Percentiles rank a stretch among this genome's conserved stretches.
Conservation (phyloP, 2,113 vertebrate species). For the Crotalus helleri region DNA sequence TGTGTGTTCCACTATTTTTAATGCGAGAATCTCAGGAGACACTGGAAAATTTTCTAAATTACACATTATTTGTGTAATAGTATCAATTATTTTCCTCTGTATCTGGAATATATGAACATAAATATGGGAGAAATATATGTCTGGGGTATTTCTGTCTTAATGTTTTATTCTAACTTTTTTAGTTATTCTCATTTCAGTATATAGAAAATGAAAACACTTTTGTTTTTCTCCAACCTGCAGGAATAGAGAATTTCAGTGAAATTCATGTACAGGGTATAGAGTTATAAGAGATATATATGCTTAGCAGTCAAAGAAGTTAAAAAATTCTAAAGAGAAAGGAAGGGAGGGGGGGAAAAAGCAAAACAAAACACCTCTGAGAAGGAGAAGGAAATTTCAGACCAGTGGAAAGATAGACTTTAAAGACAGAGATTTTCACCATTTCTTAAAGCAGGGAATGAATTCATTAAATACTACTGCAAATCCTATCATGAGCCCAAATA, state of each 20-base stretch:
- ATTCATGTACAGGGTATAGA: neutral
- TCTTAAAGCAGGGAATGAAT: neutral
- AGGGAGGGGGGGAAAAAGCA: neutral
- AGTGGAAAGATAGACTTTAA: neutral
- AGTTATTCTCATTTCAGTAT: neutral
- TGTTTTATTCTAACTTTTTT: neutral
- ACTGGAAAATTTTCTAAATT: neutral
- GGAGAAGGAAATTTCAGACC: neutral
- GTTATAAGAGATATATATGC: neutral
- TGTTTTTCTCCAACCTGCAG: neutral
- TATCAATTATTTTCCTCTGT: neutral
- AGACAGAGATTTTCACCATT: neutral
- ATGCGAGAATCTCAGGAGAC: neutral
- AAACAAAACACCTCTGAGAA: neutral
- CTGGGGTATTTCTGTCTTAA: neutral
- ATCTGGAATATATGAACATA: neutral
- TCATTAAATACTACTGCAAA: neutral
- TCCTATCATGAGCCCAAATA: neutral
- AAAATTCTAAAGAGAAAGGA: neutral
- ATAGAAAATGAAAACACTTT: neutral
- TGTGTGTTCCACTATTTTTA: constrained; percentile 9
- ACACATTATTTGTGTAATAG: neutral
- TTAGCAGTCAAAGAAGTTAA: neutral
- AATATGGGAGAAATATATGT: neutral
- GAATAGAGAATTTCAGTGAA: neutral